phyloP scores from a whole-genome alignment of 1,140 invertebrate genomes.

The Varroa destructor region DNA sequence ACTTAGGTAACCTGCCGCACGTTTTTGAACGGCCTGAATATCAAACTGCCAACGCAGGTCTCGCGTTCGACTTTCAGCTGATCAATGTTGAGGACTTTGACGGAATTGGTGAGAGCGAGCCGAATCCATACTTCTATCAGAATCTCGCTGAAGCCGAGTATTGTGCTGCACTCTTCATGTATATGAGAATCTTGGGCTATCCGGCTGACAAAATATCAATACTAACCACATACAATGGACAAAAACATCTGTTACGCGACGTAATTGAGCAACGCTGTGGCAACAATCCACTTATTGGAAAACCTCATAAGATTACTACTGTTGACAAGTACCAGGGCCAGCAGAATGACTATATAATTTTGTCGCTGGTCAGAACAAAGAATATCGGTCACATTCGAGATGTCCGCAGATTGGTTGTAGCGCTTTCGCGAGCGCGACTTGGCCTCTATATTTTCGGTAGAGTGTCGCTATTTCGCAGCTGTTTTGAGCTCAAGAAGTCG shows the following conservation, averaged over 20 bases:
- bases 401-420: constrained; percentile 87
- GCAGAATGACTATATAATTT: constrained; percentile 94
- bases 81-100: constrained; percentile 95
- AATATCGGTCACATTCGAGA: constrained; percentile 93
- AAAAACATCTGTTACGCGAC: constrained; percentile 91
- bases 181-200: constrained; percentile 93
- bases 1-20: constrained; percentile 77
- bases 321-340: constrained; percentile 99
- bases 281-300: constrained; percentile 87
- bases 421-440: constrained; percentile 91
- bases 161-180: constrained; percentile 94
- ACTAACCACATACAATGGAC: constrained; percentile 98
- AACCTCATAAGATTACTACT: constrained; percentile 75
- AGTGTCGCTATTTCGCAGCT: constrained; percentile 81
- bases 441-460: constrained; percentile 92
- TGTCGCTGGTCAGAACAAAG: constrained; percentile 87
- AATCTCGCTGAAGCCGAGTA: constrained; percentile 98
- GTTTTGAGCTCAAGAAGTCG: constrained; percentile 85
- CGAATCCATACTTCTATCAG: constrained; percentile 96
- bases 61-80: constrained; percentile 83
- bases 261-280: constrained; percentile 87
- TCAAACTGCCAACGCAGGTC: constrained; percentile 70
- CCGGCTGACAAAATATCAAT: constrained; percentile 95
- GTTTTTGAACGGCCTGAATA: constrained; percentile 71
- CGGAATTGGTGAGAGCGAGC: constrained; percentile 89